Conservation (phyloP, 2,113 vertebrate species). For the Antigone vipio region DNA sequence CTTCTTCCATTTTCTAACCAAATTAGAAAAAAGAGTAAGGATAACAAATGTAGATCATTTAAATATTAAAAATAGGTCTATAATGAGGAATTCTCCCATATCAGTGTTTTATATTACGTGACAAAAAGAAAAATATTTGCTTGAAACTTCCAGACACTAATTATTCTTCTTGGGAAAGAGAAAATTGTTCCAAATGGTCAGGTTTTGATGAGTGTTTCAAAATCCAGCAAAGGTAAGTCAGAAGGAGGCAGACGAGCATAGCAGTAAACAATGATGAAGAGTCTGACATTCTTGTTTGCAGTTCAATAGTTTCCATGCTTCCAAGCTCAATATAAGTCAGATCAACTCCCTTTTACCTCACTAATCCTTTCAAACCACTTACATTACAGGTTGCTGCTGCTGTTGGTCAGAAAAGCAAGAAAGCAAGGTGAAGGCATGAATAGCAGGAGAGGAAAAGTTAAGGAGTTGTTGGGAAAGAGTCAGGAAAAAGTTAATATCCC, state of each 20-base stretch:
- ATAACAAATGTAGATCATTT: not conserved
- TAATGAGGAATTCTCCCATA: not conserved
- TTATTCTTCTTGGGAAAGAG: not conserved
- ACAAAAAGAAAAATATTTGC: not conserved
- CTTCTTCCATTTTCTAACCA: not conserved
- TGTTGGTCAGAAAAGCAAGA: not conserved
- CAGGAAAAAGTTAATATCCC: not conserved
- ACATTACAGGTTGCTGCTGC: not conserved
- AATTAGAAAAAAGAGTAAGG: not conserved
- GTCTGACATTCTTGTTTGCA: not conserved
- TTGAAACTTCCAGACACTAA: not conserved
- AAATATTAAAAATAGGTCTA: not conserved
- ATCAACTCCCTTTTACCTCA: not conserved
- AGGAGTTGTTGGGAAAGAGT: not conserved
- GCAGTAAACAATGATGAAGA: not conserved
- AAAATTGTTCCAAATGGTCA: not conserved
- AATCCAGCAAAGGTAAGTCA: not conserved
- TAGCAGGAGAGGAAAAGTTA: not conserved
- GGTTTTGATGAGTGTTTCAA: not conserved
- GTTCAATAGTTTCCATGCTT: not conserved
- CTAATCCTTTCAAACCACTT: not conserved
- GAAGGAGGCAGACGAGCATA: not conserved
- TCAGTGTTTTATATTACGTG: not conserved
- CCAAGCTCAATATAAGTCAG: not conserved
- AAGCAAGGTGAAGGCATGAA: not conserved